Evolutionary conservation across 1,140 invertebrate species (phyloP).

Genomic region (Calosoma granatense): DNA sequence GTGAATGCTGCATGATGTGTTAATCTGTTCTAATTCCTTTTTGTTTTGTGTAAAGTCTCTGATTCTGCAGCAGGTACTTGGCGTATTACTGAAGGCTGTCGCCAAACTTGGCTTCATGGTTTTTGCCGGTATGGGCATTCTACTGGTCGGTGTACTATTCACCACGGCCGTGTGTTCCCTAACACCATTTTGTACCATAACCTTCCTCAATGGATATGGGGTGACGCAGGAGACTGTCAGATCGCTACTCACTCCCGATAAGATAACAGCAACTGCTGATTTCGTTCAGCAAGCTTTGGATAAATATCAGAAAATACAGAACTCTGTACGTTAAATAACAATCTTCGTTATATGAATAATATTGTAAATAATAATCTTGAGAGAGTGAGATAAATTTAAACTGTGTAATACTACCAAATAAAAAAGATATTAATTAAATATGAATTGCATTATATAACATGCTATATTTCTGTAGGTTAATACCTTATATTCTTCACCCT

Average conservation of each 20-base stretch:
- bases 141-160: conserved; percentile 34
- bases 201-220: conserved; percentile 36
- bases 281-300: conserved; percentile 52
- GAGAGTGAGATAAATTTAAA: no score
- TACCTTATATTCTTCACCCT: no score
- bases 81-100: conserved; percentile 26
- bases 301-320: conserved; percentile 49
- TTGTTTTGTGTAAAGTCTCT: background rate
- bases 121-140: conserved; percentile 38
- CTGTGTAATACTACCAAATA: no score
- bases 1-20: no score
- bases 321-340: conserved; percentile 17
- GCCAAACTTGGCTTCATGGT: conserved; percentile 42
- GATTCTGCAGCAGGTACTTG: conserved; percentile 27
- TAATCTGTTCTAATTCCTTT: no score
- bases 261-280: conserved; percentile 46
- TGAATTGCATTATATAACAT: no score
- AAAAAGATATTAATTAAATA: no score
- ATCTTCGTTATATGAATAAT: background rate
- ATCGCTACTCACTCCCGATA: conserved; percentile 39
- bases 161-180: conserved; percentile 50
- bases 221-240: conserved; percentile 31
- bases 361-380: conserved; percentile 7
- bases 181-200: conserved; percentile 52
- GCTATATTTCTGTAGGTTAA: no score